Evolutionary conservation across 2,113 vertebrate species (phyloP).

Genomic region (Laticauda laticaudata): DNA sequence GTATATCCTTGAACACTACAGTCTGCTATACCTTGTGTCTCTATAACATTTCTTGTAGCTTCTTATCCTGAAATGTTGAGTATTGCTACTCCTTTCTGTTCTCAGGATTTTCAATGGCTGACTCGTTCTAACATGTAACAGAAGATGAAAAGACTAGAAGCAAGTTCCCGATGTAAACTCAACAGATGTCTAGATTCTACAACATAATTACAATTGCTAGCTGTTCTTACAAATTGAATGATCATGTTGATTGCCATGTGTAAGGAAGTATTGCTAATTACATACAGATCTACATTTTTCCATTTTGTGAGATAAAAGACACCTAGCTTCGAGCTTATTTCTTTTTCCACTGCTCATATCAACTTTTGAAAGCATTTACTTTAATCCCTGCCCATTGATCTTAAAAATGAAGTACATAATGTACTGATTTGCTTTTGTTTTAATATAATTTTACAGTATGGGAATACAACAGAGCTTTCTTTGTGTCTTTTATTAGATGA

Average conservation of each 20-base stretch:
- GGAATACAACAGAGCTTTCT: not conserved
- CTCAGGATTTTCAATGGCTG: conserved; percentile 95
- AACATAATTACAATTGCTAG: not conserved
- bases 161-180: not conserved
- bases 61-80: not conserved
- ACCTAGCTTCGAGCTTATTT: not conserved
- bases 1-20: not conserved
- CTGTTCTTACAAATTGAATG: not conserved
- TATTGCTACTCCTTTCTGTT: conserved; percentile 41
- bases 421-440: not conserved
- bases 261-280: not conserved
- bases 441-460: not conserved
- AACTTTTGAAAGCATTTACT: not conserved
- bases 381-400: not conserved
- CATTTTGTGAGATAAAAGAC: not conserved
- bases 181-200: not conserved
- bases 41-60: not conserved
- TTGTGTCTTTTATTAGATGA: not conserved
- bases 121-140: conserved; percentile 87
- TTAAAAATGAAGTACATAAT: not conserved
- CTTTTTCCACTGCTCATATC: not conserved
- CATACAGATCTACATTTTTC: not conserved
- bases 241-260: not conserved
- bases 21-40: not conserved
- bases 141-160: conserved; percentile 26